Conservation (phyloP, 30 jellyfish, hydroid and myxozoan genomes). For the Turritopsis dohrnii region DNA sequence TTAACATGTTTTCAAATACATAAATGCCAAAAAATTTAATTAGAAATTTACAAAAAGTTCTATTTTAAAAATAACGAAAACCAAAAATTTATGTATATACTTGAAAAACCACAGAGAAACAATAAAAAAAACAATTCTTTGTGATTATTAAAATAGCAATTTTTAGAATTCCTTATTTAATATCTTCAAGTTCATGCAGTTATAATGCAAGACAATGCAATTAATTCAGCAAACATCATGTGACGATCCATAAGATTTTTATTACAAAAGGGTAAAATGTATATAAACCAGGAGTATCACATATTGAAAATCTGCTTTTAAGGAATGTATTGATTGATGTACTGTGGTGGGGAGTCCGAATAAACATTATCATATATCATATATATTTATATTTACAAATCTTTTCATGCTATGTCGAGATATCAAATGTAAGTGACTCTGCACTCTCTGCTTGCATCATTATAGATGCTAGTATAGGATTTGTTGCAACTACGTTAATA, state of each 20-base stretch:
- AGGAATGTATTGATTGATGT: too few relatives aligned
- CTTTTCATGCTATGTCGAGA: neutral
- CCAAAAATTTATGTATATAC: neutral
- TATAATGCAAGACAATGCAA: too few relatives aligned
- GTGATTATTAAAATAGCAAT: too few relatives aligned
- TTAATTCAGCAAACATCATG: too few relatives aligned
- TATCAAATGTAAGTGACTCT: neutral
- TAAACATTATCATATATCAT: too few relatives aligned
- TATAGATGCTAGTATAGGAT: slow-evolving; percentile 73
- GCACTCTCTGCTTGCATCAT: slow-evolving; percentile 45
- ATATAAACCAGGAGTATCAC: too few relatives aligned
- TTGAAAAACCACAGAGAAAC: neutral
- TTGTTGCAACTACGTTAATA: slow-evolving; percentile 62
- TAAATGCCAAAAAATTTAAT: neutral
- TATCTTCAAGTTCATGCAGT: too few relatives aligned
- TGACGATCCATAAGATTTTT: too few relatives aligned
- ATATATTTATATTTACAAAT: neutral
- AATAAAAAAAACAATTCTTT: neutral
- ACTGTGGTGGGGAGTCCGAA: too few relatives aligned
- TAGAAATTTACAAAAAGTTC: neutral
- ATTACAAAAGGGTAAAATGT: too few relatives aligned
- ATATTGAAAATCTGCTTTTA: too few relatives aligned
- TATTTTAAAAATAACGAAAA: neutral
- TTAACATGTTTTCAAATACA: neutral
- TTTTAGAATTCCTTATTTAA: too few relatives aligned